Evolutionary conservation across 1,140 invertebrate species (phyloP), one percentile per base, ranked within the genome.

Genomic region (Macrocentrus cingulum): DNA sequence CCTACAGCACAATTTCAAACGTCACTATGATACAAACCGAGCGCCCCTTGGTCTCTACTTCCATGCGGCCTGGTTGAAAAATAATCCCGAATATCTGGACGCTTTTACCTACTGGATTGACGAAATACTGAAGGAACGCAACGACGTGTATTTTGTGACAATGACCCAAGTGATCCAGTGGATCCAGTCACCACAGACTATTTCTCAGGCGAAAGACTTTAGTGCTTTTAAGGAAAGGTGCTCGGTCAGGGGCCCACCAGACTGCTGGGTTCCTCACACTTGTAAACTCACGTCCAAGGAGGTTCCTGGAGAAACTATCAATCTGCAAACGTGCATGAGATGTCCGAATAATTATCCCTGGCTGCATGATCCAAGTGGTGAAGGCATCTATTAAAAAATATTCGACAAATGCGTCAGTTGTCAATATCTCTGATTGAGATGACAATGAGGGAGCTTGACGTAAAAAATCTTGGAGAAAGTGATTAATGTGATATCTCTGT

Each of bases 91-190:
- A 74, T 97, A 91, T 74, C 81, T 96, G 51, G 93, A 96, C 66
- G 91, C 92, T 55, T 94, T 98, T 84, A 83, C 95, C 6, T 93
- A 91, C 73, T 97, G 94, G 92, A 89, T 98, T 63, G 94, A 97
- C 71, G 94, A 97, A 81, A 86, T 95, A 42, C 79, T 95, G 23
- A 81, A 86, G 56, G 90, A 88, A 54, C 88, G 94, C 80, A 92
- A 93, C 57, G 95, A 98, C 72, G 94, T 96, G 3, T 97, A 95
- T 80, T 97, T 98, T 71, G 92, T 96, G 1, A 97, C 94, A n/a
- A 96, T 95, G 90, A 96, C 93, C 1, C 93, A 95, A 78, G 94
- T 96, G 0, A 94, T 97, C 64, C 93, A 97, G 72, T 97, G 95
- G 94, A 95, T 97, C 73, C 93, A 95, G 71, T 95, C 94, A 69